These are phyloP conservation scores for Syngnathus floridae DNA, from an alignment of 2,113 vertebrate genomes.

Conservation along the genomic window DNA sequence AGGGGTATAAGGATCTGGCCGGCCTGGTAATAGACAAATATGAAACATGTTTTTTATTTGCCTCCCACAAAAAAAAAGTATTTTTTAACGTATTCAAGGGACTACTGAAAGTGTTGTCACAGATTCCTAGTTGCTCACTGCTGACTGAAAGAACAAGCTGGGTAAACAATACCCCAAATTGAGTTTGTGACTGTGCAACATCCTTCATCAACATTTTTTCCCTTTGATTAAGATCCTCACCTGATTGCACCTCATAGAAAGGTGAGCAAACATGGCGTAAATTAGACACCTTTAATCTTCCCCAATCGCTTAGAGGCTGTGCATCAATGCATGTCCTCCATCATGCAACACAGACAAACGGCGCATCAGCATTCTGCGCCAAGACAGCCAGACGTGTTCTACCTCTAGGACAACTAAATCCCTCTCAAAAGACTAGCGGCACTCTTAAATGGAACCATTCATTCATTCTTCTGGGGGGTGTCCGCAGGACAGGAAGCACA, in stretches of 20 bases:
- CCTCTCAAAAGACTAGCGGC: background rate
- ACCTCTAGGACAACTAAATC: conserved; percentile 25
- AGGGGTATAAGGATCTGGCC: too few species aligned
- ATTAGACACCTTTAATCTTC: conserved; percentile 90
- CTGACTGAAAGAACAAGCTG: too few species aligned
- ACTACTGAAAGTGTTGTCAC: too few species aligned
- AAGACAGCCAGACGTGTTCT: conserved; percentile 23
- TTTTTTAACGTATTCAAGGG: too few species aligned
- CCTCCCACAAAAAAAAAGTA: too few species aligned
- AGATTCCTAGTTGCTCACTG: too few species aligned
- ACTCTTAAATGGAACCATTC: conserved; percentile 20
- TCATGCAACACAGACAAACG: conserved; percentile 80
- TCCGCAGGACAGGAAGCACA: conserved; percentile 14
- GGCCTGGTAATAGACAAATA: too few species aligned
- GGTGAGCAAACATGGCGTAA: conserved; percentile 79
- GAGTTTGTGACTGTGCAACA: background rate
- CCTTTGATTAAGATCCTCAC: conserved; percentile 25
- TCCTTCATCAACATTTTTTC: background rate
- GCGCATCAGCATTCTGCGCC: conserved; percentile 81
- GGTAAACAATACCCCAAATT: background rate
- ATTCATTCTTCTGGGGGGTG: conserved; percentile 31
- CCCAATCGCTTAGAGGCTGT: conserved; percentile 88
- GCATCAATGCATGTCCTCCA: conserved; percentile 83
- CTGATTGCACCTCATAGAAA: conserved; percentile 83
- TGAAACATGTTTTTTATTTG: too few species aligned